A percentile compares a stretch with the other conserved stretches of the same genome.
phyloP scores from a whole-genome alignment of 2,888 invertebrate species.

The Halictus ligatus region DNA sequence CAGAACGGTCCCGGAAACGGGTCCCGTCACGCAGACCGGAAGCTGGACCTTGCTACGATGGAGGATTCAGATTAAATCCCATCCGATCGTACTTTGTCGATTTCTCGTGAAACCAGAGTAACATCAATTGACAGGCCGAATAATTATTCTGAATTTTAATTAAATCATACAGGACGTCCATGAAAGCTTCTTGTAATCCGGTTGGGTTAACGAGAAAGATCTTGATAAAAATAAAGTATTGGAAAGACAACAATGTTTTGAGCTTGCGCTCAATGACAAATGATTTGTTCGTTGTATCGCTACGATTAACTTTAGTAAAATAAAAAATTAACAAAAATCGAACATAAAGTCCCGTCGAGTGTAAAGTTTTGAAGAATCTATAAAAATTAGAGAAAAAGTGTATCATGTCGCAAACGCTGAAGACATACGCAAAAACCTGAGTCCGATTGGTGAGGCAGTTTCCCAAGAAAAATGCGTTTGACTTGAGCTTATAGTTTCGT shows the following conservation, averaged over 20 bases:
- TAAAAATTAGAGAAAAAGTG: no score
- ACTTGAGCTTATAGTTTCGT: no score
- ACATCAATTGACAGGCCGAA: neutral
- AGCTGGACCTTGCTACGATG: constrained; percentile 57
- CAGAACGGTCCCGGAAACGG: constrained; percentile 73
- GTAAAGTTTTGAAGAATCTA: no score
- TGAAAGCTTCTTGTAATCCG: neutral
- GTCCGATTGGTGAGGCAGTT: no score
- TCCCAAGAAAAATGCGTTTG: no score
- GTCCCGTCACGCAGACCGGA: constrained; percentile 71
- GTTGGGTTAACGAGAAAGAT: neutral
- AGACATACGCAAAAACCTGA: no score
- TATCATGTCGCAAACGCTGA: no score
- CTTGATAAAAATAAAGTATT: neutral
- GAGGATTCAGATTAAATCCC: constrained; percentile 55
- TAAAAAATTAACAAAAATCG: no score
- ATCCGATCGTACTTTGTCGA: constrained; percentile 36
- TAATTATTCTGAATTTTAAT: neutral
- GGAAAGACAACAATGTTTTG: neutral
- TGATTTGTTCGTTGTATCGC: no score
- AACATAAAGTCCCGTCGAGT: no score
- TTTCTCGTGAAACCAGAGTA: neutral
- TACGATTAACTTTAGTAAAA: no score
- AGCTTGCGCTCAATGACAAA: no score
- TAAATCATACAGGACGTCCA: neutral